Percentiles rank a stretch among this genome's conserved stretches.
Evolutionary conservation across 2,113 vertebrate genomes (phyloP).

Genomic region (Indri indri): DNA sequence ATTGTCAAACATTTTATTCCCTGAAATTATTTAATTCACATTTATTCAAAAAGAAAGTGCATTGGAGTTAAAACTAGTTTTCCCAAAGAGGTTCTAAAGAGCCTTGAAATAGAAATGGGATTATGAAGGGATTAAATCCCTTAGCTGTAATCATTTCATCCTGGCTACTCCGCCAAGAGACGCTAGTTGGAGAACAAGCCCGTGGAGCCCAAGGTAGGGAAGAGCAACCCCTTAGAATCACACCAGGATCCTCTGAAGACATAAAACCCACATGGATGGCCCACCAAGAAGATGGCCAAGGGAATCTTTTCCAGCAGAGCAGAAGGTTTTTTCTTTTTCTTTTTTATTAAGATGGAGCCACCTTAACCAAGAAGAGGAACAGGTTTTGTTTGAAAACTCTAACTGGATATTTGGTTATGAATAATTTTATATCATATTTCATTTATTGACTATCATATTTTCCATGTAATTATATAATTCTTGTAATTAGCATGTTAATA

Average conservation of each 20-base stretch:
- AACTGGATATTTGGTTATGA: not conserved
- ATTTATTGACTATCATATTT: not conserved
- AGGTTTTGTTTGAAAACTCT: not conserved
- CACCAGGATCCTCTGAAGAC: not conserved
- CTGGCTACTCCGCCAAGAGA: fast-evolving
- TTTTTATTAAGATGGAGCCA: not conserved
- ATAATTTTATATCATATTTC: not conserved
- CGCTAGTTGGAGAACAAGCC: not conserved
- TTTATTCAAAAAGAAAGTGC: not conserved
- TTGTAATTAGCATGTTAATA: not conserved
- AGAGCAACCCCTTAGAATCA: not conserved
- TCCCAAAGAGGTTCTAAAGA: not conserved
- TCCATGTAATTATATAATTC: not conserved
- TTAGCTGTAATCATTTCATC: too few species aligned
- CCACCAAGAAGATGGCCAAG: not conserved
- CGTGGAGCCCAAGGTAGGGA: not conserved
- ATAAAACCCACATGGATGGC: fast-evolving
- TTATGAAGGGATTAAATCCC: not conserved
- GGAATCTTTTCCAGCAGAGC: not conserved
- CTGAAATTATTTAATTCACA: not conserved
- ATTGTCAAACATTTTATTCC: not conserved
- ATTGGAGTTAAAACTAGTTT: not conserved
- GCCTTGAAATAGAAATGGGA: not conserved
- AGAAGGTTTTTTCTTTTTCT: not conserved
- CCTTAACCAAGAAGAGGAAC: not conserved